These are phyloP conservation scores for Coluber constrictor DNA, from an alignment of 2,797 vertebrate genomes.

Conservation along the genomic window DNA sequence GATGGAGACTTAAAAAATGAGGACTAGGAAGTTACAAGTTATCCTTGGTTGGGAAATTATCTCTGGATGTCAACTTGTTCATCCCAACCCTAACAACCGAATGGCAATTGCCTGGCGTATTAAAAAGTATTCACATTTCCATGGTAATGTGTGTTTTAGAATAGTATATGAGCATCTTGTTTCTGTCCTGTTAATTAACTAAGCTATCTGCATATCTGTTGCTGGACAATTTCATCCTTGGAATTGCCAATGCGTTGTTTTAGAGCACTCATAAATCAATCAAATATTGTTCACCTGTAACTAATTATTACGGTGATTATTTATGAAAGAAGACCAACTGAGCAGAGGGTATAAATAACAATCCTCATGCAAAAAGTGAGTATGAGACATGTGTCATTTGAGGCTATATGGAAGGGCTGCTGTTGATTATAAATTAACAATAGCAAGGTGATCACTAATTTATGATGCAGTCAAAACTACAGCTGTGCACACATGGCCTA, in stretches of 20 bases:
- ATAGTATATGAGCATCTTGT: background rate
- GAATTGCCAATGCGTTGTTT: slow-evolving; percentile 53
- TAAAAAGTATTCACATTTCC: background rate
- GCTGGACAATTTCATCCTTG: slow-evolving; percentile 44
- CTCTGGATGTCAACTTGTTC: background rate
- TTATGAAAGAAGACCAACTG: slow-evolving; percentile 46
- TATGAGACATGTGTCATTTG: background rate
- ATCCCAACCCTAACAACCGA: background rate
- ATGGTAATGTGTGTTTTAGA: background rate
- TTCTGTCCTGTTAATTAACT: background rate
- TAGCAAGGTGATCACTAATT: slow-evolving; percentile 24
- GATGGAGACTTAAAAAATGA: background rate
- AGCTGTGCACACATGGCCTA: background rate
- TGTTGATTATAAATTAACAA: slow-evolving; percentile 29
- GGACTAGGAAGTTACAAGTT: background rate
- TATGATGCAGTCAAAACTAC: slow-evolving; percentile 21
- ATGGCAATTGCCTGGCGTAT: background rate
- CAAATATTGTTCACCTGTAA: slow-evolving; percentile 65
- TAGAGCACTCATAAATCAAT: slow-evolving; percentile 54
- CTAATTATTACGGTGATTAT: slow-evolving; percentile 59
- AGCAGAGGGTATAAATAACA: slow-evolving; percentile 53
- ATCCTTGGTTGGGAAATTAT: background rate
- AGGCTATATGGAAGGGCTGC: slow-evolving; percentile 7
- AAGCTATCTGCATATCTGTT: slow-evolving; percentile 4
- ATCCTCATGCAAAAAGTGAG: slow-evolving; percentile 44